phyloP scores from a whole-genome alignment of 2,888 invertebrate species.

The Rhamphomyia laevipes region DNA sequence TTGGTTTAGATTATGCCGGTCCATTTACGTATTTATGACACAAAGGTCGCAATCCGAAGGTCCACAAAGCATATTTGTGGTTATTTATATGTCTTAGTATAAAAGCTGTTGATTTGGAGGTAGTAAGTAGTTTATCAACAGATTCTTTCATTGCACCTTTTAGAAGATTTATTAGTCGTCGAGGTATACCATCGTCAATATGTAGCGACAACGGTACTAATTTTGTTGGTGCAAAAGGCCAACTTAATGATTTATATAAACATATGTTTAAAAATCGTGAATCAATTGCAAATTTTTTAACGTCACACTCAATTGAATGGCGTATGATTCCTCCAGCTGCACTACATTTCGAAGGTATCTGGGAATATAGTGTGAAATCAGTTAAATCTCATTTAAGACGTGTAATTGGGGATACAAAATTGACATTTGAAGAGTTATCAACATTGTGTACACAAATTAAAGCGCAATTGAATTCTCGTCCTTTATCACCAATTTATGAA shows the following conservation, averaged over 20 bases:
- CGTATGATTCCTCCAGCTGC: constrained; percentile 15
- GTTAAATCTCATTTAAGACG: constrained; percentile 20
- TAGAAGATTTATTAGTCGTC: not conserved
- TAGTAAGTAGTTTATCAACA: not conserved
- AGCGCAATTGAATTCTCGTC: constrained; percentile 19
- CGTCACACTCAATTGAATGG: not conserved
- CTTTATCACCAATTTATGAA: constrained; percentile 13
- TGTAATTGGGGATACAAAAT: constrained; percentile 13
- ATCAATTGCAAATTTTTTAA: not conserved
- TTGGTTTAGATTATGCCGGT: too few relatives aligned
- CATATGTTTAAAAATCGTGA: not conserved
- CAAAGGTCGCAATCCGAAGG: too few relatives aligned
- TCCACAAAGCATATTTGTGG: too few relatives aligned
- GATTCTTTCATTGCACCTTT: not conserved
- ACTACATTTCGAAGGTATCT: constrained; percentile 23
- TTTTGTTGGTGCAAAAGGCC: not conserved
- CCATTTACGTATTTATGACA: too few relatives aligned
- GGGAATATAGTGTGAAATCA: constrained; percentile 22
- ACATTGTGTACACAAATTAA: constrained; percentile 19
- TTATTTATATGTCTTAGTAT: not conserved
- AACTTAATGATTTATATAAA: not conserved
- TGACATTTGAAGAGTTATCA: constrained; percentile 20
- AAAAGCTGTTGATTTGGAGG: not conserved
- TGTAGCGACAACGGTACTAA: not conserved
- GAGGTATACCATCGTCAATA: not conserved